phyloP scores from a whole-genome alignment of 1,140 invertebrate species.

The Amyelois transitella region DNA sequence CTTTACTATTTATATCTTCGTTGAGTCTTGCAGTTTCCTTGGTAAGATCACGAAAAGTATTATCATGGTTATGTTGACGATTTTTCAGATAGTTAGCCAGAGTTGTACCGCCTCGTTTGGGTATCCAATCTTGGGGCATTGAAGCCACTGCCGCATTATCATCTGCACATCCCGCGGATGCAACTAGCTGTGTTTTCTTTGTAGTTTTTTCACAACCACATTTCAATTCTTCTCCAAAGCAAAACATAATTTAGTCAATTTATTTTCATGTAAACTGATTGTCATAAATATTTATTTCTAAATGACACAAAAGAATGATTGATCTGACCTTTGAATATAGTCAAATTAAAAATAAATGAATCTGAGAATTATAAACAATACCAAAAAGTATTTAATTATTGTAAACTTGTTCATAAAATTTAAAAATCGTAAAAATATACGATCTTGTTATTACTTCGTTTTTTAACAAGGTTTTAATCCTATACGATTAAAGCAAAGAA shows the following conservation, averaged over 20 bases:
- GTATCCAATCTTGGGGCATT: conserved; percentile 38
- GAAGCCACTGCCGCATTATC: conserved; percentile 41
- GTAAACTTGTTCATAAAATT: too few species aligned
- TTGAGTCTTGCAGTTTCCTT: conserved; percentile 29
- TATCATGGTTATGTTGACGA: conserved; percentile 33
- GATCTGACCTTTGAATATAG: too few species aligned
- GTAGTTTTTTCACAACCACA: not conserved
- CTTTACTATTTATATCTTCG: conserved; percentile 33
- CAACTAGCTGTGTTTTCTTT: conserved; percentile 11
- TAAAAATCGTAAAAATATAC: too few species aligned
- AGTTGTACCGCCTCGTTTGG: conserved; percentile 31
- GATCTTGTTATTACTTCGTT: too few species aligned
- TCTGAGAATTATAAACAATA: too few species aligned
- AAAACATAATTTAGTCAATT: not conserved
- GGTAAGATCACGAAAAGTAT: conserved; percentile 18
- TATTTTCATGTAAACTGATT: not conserved
- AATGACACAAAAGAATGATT: too few species aligned
- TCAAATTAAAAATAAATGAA: not conserved
- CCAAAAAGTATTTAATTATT: too few species aligned
- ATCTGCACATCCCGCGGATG: conserved; percentile 25
- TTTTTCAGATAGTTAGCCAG: conserved; percentile 45
- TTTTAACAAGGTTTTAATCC: too few species aligned
- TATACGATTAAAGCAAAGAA: too few species aligned
- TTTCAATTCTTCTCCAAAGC: not conserved
- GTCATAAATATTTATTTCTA: not conserved